Evolutionary conservation across 2,797 vertebrate genomes (phyloP).

Genomic region (Brotula barbata): DNA sequence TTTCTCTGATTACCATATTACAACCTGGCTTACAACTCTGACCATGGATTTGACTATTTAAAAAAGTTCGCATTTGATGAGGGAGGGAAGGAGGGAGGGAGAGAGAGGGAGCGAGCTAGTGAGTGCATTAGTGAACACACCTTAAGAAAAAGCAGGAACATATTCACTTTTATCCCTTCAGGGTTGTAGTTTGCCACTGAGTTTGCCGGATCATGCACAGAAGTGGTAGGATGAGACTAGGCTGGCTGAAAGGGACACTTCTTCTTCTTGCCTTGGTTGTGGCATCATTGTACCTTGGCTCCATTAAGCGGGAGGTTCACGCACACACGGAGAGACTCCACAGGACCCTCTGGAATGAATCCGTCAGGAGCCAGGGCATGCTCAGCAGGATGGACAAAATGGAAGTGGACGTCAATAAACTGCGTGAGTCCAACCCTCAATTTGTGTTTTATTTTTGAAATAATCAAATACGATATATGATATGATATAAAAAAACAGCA

Average conservation of each 20-base stretch:
- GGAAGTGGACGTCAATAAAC: conserved; percentile 52
- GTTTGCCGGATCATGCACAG: neutral
- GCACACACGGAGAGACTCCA: conserved; percentile 45
- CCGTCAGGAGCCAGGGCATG: conserved; percentile 42
- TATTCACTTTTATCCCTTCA: neutral
- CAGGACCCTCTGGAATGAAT: conserved; percentile 50
- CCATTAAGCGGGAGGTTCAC: conserved; percentile 47
- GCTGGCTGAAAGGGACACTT: conserved; percentile 32
- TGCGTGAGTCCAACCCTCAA: conserved; percentile 56
- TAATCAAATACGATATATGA: too few species aligned
- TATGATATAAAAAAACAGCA: too few species aligned
- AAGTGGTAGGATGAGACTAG: conserved; percentile 51
- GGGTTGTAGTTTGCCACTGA: too few species aligned
- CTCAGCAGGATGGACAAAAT: conserved; percentile 65
- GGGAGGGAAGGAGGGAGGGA: too few species aligned
- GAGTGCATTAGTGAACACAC: conserved; percentile 4
- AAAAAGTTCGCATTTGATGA: too few species aligned
- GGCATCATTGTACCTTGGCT: conserved; percentile 48
- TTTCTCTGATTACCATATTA: too few species aligned
- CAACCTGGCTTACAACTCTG: too few species aligned
- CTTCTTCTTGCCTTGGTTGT: neutral
- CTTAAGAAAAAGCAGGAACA: conserved; percentile 7
- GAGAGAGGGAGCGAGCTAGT: neutral
- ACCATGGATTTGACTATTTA: too few species aligned
- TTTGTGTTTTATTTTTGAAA: too few species aligned